These are phyloP conservation scores for Cecropterus lyciades DNA, from an alignment of 1,140 invertebrate genomes.

Conservation along the genomic window DNA sequence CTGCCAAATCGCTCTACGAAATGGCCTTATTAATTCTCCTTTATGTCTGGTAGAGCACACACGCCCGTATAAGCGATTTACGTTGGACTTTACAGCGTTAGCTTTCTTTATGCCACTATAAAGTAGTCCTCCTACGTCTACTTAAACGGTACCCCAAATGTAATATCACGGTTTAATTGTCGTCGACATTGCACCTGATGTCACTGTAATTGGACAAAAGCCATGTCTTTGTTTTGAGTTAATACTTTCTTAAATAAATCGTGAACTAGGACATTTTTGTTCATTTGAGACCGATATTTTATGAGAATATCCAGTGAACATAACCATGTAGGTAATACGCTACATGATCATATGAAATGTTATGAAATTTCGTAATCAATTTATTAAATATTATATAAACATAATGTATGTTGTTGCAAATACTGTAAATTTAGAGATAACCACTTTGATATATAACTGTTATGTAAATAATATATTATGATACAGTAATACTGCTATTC, in stretches of 20 bases:
- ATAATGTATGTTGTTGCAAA: too few species aligned
- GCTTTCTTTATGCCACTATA: conserved; percentile 80
- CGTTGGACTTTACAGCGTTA: conserved; percentile 65
- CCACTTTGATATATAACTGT: too few species aligned
- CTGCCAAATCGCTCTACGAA: conserved; percentile 68
- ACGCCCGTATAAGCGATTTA: conserved; percentile 70
- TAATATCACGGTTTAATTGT: conserved; percentile 75
- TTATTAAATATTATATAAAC: too few species aligned
- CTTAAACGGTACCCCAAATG: conserved; percentile 50
- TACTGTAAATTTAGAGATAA: too few species aligned
- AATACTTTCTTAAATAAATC: neutral
- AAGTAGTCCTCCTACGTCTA: conserved; percentile 55
- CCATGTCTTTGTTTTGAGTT: conserved; percentile 48
- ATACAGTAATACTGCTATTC: too few species aligned
- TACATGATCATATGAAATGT: too few species aligned
- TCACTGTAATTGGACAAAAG: conserved; percentile 52
- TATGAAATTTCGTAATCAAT: too few species aligned
- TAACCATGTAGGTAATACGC: too few species aligned
- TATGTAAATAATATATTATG: too few species aligned
- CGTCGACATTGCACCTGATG: conserved; percentile 64
- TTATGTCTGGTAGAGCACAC: conserved; percentile 71
- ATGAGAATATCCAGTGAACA: too few species aligned
- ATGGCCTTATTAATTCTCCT: conserved; percentile 83
- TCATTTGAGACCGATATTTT: too few species aligned
- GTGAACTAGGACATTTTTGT: too few species aligned